phyloP scores from a whole-genome alignment of 2,113 vertebrate genomes.

The Numenius arquata region DNA sequence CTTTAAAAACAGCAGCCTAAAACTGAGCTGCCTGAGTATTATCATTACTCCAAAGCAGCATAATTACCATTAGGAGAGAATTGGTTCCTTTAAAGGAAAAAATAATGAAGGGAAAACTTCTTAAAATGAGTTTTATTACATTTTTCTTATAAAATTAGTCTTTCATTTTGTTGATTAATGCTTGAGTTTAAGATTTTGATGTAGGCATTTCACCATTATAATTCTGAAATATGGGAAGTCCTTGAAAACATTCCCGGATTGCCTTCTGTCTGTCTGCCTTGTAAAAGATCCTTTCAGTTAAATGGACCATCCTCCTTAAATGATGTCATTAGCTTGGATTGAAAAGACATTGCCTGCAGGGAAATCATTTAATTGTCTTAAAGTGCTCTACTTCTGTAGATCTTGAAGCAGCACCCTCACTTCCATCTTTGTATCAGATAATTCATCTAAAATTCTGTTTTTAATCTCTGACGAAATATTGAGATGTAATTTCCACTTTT shows the following conservation, averaged over 20 bases:
- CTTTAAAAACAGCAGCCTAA: constrained; percentile 67
- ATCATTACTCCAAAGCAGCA: constrained; percentile 55
- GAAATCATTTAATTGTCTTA: constrained; percentile 84
- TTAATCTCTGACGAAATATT: constrained; percentile 74
- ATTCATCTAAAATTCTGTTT: constrained; percentile 73
- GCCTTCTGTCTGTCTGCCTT: constrained; percentile 82
- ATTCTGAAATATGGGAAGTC: constrained; percentile 80
- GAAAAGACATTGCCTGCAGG: constrained; percentile 82
- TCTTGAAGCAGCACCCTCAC: constrained; percentile 72
- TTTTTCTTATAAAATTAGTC: constrained; percentile 74
- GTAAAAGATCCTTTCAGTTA: constrained; percentile 83
- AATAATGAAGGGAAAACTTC: constrained; percentile 72
- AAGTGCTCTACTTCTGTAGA: constrained; percentile 79
- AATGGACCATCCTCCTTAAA: constrained; percentile 84
- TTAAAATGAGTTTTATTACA: constrained; percentile 72
- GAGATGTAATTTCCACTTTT: constrained; percentile 72
- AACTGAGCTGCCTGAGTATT: constrained; percentile 56
- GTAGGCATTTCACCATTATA: constrained; percentile 79
- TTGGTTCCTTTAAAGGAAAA: constrained; percentile 70
- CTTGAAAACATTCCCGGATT: constrained; percentile 79
- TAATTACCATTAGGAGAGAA: constrained; percentile 73
- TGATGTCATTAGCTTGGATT: constrained; percentile 84
- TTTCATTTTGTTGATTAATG: constrained; percentile 80
- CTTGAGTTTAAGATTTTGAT: constrained; percentile 78
- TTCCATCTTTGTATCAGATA: constrained; percentile 76